Evolutionary conservation across 92 coral and sea anemone genomes (phyloP).

Genomic region (Phenganax subtilis): DNA sequence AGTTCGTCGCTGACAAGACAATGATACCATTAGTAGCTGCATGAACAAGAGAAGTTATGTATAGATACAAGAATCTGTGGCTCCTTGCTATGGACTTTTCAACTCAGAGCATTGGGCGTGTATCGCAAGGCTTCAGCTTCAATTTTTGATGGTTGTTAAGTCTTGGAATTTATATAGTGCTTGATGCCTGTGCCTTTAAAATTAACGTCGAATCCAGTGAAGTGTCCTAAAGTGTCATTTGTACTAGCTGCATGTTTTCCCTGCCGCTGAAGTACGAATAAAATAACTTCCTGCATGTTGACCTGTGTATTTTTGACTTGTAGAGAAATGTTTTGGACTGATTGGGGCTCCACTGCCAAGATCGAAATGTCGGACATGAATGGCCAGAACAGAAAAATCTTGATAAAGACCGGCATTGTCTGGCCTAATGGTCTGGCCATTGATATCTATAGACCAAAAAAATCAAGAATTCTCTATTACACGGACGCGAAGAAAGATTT

Average conservation of each 20-base stretch:
- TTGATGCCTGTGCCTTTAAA: no score
- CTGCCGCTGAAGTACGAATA: no score
- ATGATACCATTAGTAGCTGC: no score
- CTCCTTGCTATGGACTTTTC: no score
- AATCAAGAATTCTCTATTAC: slow-evolving; percentile 59
- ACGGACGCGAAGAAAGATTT: slow-evolving; percentile 87
- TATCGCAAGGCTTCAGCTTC: no score
- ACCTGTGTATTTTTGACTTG: neutral
- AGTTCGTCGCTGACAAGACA: no score
- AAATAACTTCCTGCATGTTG: neutral
- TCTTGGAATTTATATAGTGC: no score
- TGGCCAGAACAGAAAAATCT: slow-evolving; percentile 52
- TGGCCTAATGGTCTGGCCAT: slow-evolving; percentile 94
- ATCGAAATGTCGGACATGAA: slow-evolving; percentile 74
- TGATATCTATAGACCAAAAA: slow-evolving; percentile 53
- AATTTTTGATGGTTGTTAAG: no score
- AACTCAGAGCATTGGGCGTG: no score
- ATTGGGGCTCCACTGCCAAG: slow-evolving; percentile 71
- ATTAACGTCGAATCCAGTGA: no score
- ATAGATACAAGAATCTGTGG: no score
- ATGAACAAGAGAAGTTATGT: no score
- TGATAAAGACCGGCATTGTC: slow-evolving; percentile 47
- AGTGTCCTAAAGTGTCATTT: neutral
- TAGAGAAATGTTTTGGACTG: slow-evolving; percentile 95
- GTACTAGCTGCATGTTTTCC: neutral